These are phyloP conservation scores for Criorhina ranunculi DNA, from an alignment of 2,888 invertebrate genomes.

Conservation along the genomic window DNA sequence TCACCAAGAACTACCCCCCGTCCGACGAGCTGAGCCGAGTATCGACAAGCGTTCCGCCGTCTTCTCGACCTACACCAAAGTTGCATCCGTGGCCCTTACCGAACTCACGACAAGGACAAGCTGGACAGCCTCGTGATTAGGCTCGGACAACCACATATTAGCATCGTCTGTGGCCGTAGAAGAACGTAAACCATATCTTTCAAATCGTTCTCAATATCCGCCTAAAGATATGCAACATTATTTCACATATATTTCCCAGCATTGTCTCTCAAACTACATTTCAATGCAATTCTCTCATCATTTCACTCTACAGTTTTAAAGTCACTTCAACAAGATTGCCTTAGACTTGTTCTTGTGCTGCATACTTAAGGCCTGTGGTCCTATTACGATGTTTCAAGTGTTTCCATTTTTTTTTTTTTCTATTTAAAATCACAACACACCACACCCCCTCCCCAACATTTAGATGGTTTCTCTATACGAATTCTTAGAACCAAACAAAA, in stretches of 20 bases:
- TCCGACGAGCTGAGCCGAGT: too few relatives aligned
- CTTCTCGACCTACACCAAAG: too few relatives aligned
- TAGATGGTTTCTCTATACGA: conserved; percentile 45
- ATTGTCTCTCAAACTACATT: conserved; percentile 10
- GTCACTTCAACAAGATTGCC: not conserved
- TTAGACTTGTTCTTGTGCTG: not conserved
- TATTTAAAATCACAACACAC: conserved; percentile 15
- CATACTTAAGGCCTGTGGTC: not conserved
- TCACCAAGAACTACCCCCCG: too few relatives aligned
- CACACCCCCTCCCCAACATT: conserved; percentile 19
- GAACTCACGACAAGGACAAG: too few relatives aligned
- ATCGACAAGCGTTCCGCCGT: too few relatives aligned
- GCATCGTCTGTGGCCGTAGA: too few relatives aligned
- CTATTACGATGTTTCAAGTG: not conserved
- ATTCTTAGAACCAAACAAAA: conserved; percentile 18
- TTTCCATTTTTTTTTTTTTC: not conserved
- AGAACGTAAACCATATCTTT: too few relatives aligned
- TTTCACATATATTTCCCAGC: not conserved
- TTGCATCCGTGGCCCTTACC: too few relatives aligned
- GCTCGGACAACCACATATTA: too few relatives aligned
- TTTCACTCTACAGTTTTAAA: conserved; percentile 18
- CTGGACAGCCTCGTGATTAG: too few relatives aligned
- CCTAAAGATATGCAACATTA: conserved; percentile 24
- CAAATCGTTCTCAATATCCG: not conserved
- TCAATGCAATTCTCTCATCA: not conserved